Evolutionary conservation across 2,888 invertebrate genomes (phyloP), one percentile per base, ranked within the genome.

Genomic region (Scrobipalpa atriplicella): DNA sequence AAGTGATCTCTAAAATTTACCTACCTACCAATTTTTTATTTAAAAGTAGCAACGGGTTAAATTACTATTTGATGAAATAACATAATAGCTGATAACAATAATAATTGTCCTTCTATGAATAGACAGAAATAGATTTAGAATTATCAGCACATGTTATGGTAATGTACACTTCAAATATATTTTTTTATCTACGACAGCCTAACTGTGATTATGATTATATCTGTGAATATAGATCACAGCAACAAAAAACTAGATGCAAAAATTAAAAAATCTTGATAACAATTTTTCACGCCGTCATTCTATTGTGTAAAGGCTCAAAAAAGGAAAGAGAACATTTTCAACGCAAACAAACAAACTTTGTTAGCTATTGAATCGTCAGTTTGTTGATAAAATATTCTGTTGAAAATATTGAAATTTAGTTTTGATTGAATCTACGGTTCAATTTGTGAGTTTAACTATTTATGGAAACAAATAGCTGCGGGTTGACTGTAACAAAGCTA

Each of bases 261-360:
- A 6, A n/a, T n/a, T 7, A 18, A 52, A 9, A 52, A 52, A 52
- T 52, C 6, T 16, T 52, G 8, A 8, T 18, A 52, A 16, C n/a
- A 18, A 52, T 7, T 52, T 18, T 18, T 16, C 52, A 52, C 52
- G 52, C 47, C 47, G n/a, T 7, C 18, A 52, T 52, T 52, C 52
- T 52, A 18, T 52, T 52, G 52, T 52, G n/a, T 9, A 29, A 29
- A 47, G 3, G 47, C 13, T 3, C 47, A 47, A 47, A 47, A 47
- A 52, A 18, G 52, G 52, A 18, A 52, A 52, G 18, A 52, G 16
- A 52, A 52, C 16, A 18, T 52, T 52, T 52, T 52, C 16, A 54
- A 54, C 21, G 11, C 54, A 21, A 54, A 54, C 54, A 54, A 0
- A 54, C 54, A 16, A 18, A 13, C 13, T 43, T 0, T 43, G 13